Base-by-base conservation (phyloP, 2,113 vertebrate species). In the Oryzias javanicus region DNA sequence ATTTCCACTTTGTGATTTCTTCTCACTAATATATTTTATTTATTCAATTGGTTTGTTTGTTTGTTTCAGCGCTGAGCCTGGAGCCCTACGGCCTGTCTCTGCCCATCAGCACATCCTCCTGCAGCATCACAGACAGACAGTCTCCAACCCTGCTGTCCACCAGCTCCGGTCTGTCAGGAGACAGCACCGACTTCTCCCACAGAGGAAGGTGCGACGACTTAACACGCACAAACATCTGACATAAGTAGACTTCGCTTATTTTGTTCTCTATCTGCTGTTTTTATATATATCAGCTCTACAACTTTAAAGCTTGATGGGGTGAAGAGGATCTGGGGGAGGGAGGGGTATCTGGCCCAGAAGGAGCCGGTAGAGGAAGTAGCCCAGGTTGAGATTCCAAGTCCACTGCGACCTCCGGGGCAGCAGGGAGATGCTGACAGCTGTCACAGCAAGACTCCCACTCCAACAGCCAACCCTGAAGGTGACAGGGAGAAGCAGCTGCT, bases 271-370 rank as follows among this genome's bases (percentile, higher is more conserved):
- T 10, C 20, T 58, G 49, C 49, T 27, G 13, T 41, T 12, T 42
- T 10, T 56, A 19, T 79, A 78, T 56, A 19, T 79, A 78, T 74
- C 76, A 96, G 94, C 70, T 88, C 88, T 27, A 89, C 81, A 47
- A 87, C 89, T 40, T 85, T 98, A 75, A 94, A 94, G 82, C 88
- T 97, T 6, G 95, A 98, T 7, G 94, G 94, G 44, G 85, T 99
- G 52, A 95, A 90, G 69, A 93, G 93, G 63, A 85, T 98, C 1
- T 99, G 97, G 97, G 95, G 97, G 1, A 97, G 91, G 79, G 95
- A 96, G 20, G 97, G 97, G 3, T 98, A 99, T 74, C 90, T 98
- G 50, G 90, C 86, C 7, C 93, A 94, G 86, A 94, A 87, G 73
- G 93, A 96, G 45, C 67, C 83, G 71, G 54, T 0, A 15, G 89